Conservation (phyloP, 2,797 vertebrate species). For the Acipenser ruthenus region DNA sequence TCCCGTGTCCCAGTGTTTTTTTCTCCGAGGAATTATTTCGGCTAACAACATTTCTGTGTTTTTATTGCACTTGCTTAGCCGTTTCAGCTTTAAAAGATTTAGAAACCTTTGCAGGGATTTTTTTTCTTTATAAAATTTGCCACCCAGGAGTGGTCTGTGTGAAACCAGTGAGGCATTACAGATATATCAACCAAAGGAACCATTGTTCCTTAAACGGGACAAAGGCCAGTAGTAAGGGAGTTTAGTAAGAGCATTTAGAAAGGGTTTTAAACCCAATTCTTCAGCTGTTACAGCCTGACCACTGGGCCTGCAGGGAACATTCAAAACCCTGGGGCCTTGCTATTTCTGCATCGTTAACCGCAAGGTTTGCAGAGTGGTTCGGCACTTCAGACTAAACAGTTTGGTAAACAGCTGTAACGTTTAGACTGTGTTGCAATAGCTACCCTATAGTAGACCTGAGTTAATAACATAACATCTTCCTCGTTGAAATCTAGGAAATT, state of each 20-base stretch:
- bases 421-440: neutral
- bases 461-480: neutral
- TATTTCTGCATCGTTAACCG: neutral
- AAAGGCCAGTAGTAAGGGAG: slow-evolving; percentile 1
- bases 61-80: neutral
- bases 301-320: neutral
- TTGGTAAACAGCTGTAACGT: neutral
- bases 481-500: too few relatives aligned
- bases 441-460: neutral
- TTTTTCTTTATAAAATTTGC: neutral
- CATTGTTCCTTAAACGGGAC: slow-evolving; percentile 5
- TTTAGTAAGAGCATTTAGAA: neutral
- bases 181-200: neutral
- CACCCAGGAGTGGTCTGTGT: neutral
- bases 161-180: slow-evolving; percentile 3
- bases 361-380: neutral
- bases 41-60: neutral
- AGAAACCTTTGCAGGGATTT: too few relatives aligned
- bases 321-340: neutral
- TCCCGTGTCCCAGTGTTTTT: too few relatives aligned
- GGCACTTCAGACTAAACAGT: neutral
- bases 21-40: neutral
- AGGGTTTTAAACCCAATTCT: neutral
- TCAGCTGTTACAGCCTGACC: neutral
- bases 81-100: too few relatives aligned